A percentile compares a stretch with the other conserved stretches of the same genome.
Evolutionary conservation across 2,797 vertebrate genomes (phyloP).

Genomic region (Falco concolor): DNA sequence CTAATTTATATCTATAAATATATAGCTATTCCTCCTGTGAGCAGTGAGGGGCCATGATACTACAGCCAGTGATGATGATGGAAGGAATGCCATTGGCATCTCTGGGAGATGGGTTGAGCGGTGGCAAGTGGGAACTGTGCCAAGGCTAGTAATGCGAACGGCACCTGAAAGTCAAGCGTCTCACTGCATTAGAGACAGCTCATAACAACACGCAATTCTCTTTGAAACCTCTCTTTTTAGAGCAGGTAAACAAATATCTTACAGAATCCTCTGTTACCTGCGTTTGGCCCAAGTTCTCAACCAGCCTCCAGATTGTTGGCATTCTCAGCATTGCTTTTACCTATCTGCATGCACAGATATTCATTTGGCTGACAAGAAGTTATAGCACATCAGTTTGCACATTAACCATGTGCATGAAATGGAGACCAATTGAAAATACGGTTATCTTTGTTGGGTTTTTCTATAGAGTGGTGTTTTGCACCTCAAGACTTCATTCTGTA

Average conservation of each 20-base stretch:
- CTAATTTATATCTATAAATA: background rate
- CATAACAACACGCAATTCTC: background rate
- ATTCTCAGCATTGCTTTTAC: background rate
- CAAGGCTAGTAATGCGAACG: background rate
- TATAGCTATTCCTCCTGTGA: background rate
- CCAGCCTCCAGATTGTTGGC: background rate
- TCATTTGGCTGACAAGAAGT: background rate
- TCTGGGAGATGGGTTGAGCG: background rate
- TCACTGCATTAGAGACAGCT: background rate
- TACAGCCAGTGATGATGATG: background rate
- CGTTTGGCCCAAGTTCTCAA: background rate
- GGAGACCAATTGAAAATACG: background rate
- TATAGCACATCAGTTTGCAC: background rate
- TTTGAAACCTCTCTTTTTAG: background rate
- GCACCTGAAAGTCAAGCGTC: background rate
- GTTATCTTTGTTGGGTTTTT: slow-evolving; percentile 43
- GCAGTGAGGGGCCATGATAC: background rate
- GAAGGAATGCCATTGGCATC: background rate
- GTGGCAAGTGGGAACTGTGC: background rate
- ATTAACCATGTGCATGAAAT: background rate
- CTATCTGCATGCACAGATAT: background rate
- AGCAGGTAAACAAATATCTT: background rate
- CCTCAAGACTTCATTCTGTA: slow-evolving; percentile 10
- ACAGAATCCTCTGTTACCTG: background rate
- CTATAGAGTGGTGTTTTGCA: slow-evolving; percentile 28